Percentiles rank a stretch among this genome's conserved stretches.
Evolutionary conservation across 2,113 vertebrate genomes (phyloP).

Genomic region (Electrona antarctica): DNA sequence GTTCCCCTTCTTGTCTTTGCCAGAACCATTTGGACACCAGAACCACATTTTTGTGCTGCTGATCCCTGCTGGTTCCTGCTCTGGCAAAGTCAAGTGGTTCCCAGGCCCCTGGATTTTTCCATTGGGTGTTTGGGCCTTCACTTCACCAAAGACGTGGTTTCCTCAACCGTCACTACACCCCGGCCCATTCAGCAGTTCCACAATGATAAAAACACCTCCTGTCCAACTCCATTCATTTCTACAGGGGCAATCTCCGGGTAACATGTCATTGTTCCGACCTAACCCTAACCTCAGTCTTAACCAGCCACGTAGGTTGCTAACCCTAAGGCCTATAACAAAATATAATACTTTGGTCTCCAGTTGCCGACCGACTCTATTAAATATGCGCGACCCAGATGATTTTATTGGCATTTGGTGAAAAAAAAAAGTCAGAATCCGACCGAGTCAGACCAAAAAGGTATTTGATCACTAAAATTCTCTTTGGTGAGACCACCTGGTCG

Average conservation of each 20-base stretch:
- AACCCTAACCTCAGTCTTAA: no score
- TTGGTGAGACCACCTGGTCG: no score
- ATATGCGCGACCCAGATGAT: no score
- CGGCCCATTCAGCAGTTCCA: slow-evolving; percentile 37
- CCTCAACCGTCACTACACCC: slow-evolving; percentile 55
- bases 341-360: no score
- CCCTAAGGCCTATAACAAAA: no score
- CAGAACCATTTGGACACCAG: slow-evolving; percentile 22
- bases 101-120: slow-evolving; percentile 64
- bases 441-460: no score
- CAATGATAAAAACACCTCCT: slow-evolving; percentile 34
- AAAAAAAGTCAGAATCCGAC: no score
- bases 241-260: background rate
- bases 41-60: slow-evolving; percentile 27
- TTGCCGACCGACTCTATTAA: no score
- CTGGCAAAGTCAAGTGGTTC: slow-evolving; percentile 54
- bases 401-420: no score
- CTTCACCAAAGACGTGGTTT: slow-evolving; percentile 60
- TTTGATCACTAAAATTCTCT: no score
- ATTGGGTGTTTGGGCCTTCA: slow-evolving; percentile 51
- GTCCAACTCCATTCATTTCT: slow-evolving; percentile 4
- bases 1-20: slow-evolving; percentile 23
- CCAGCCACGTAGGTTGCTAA: no score
- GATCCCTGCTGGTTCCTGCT: slow-evolving; percentile 41
- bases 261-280: no score